phyloP scores from a whole-genome alignment of 1,140 invertebrate species.

The Riptortus pedestris region DNA sequence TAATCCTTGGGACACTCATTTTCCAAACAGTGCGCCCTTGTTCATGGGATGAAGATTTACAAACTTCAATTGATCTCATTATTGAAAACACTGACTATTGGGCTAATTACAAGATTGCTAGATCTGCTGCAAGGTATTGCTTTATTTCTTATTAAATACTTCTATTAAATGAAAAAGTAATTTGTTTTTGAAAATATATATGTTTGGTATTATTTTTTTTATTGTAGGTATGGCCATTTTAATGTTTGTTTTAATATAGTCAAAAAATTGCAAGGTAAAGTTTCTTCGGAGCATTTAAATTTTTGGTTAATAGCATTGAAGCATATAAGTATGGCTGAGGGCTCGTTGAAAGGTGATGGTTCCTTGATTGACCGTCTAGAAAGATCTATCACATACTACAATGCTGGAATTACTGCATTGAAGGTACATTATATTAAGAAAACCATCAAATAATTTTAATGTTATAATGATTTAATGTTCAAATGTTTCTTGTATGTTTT shows the following conservation, averaged over 20 bases:
- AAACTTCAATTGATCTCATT: slow-evolving; percentile 46
- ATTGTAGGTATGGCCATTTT: slow-evolving; percentile 67
- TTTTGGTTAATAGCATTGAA: slow-evolving; percentile 78
- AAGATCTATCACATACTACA: slow-evolving; percentile 48
- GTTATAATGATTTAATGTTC: not conserved
- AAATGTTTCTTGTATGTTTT: not conserved
- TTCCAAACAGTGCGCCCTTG: slow-evolving; percentile 57
- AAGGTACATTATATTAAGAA: too few relatives aligned
- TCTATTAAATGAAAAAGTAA: slow-evolving; percentile 4
- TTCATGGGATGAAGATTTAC: slow-evolving; percentile 49
- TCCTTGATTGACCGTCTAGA: slow-evolving; percentile 48
- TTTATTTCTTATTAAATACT: not conserved
- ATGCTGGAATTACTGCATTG: slow-evolving; percentile 55
- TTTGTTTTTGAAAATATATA: slow-evolving; percentile 5
- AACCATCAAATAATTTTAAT: not conserved
- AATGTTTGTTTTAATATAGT: slow-evolving; percentile 58
- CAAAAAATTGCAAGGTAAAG: slow-evolving; percentile 53
- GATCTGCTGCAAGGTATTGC: slow-evolving; percentile 66
- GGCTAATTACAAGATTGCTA: slow-evolving; percentile 75
- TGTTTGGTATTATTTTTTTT: slow-evolving; percentile 24
- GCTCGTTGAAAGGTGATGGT: slow-evolving; percentile 33
- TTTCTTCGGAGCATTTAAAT: slow-evolving; percentile 79
- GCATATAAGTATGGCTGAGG: slow-evolving; percentile 46
- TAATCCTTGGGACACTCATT: slow-evolving; percentile 66
- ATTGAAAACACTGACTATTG: slow-evolving; percentile 57